Percentiles rank a stretch among this genome's conserved stretches.
Evolutionary conservation across 2,888 invertebrate genomes (phyloP).

Genomic region (Drosophila melanosoma): DNA sequence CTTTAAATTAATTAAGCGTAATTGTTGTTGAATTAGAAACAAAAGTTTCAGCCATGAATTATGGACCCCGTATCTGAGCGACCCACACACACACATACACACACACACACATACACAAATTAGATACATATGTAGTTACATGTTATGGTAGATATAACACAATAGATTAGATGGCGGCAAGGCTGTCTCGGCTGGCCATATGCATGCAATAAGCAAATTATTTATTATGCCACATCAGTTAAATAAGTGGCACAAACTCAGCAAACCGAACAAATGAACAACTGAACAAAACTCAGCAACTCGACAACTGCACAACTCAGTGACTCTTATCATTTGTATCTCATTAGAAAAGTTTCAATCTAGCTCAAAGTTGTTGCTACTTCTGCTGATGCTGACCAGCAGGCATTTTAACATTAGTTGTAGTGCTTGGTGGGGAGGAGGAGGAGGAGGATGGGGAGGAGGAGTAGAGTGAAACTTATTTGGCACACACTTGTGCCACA

Average conservation of each 20-base stretch:
- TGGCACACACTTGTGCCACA: slow-evolving; percentile 42
- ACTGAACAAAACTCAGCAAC: slow-evolving; percentile 16
- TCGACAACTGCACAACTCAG: slow-evolving; percentile 49
- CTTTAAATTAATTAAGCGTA: slow-evolving; percentile 80
- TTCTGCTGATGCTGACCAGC: slow-evolving; percentile 46
- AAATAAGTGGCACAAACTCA: slow-evolving; percentile 61
- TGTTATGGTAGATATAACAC: slow-evolving; percentile 54
- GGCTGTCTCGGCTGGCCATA: slow-evolving; percentile 33
- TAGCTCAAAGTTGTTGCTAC: slow-evolving; percentile 46
- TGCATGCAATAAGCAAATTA: slow-evolving; percentile 78
- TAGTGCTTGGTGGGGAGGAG: neutral
- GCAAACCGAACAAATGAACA: slow-evolving; percentile 14
- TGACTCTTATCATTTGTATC: slow-evolving; percentile 77
- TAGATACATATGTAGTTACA: slow-evolving; percentile 44
- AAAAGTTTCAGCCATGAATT: slow-evolving; percentile 75
- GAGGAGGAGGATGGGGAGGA: neutral
- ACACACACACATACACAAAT: slow-evolving; percentile 32
- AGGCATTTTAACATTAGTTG: slow-evolving; percentile 16
- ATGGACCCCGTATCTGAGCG: slow-evolving; percentile 48
- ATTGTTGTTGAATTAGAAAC: slow-evolving; percentile 78
- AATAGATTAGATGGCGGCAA: slow-evolving; percentile 39
- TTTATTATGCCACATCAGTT: slow-evolving; percentile 78
- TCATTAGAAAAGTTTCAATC: slow-evolving; percentile 76
- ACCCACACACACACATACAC: slow-evolving; percentile 37
- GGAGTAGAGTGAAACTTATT: slow-evolving; percentile 43